These are phyloP conservation scores for Hypsibius dujardini DNA, from an alignment of 1,140 invertebrate species.

Conservation along the genomic window DNA sequence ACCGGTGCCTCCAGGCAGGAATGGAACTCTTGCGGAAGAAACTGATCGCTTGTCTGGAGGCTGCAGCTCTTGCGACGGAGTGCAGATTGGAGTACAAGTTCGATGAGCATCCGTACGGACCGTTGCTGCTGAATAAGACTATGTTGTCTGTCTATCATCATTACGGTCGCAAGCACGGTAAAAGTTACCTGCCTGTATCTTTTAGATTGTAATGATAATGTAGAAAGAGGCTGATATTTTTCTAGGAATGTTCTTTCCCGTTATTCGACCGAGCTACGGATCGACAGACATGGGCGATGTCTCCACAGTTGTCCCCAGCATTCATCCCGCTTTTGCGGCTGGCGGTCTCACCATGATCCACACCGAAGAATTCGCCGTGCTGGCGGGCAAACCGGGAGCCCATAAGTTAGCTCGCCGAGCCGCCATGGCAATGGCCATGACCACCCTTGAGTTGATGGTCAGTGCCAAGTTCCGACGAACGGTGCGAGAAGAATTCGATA, in stretches of 20 bases:
- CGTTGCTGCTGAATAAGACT: not conserved
- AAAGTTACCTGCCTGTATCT: too few relatives aligned
- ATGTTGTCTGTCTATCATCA: slow-evolving; percentile 5
- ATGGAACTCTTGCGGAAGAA: slow-evolving; percentile 5
- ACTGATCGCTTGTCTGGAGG: not conserved
- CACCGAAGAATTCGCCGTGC: not conserved
- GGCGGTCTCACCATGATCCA: not conserved
- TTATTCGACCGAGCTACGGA: slow-evolving; percentile 20
- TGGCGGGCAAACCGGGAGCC: slow-evolving; percentile 1
- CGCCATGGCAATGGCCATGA: not conserved
- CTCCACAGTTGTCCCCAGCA: slow-evolving; percentile 30
- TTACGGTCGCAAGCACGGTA: slow-evolving; percentile 7
- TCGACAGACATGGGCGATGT: slow-evolving; percentile 33
- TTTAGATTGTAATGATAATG: too few relatives aligned
- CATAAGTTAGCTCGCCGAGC: not conserved
- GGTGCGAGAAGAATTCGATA: not conserved
- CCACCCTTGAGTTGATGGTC: not conserved
- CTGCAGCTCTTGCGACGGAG: not conserved
- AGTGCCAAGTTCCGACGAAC: not conserved
- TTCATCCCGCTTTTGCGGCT: slow-evolving; percentile 27
- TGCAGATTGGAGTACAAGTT: not conserved
- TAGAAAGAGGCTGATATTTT: too few relatives aligned
- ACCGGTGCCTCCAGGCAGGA: too few relatives aligned
- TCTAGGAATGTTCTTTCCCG: slow-evolving; percentile 11
- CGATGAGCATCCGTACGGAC: not conserved